phyloP scores from a whole-genome alignment of 2,888 invertebrate genomes.

The Xestoiulus laeticollis region DNA sequence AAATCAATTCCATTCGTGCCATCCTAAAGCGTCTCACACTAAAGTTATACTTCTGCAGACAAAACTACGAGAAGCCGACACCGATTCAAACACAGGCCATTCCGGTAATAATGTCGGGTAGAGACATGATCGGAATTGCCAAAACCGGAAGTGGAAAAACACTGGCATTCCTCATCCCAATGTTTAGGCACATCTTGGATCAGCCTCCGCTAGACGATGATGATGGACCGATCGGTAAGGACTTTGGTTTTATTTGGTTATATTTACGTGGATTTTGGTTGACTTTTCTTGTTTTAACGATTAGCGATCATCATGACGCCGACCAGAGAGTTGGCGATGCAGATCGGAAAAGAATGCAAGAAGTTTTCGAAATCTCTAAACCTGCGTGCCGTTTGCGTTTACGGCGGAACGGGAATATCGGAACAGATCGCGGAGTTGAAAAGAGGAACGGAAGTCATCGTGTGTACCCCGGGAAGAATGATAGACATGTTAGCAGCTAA shows the following conservation, averaged over 20 bases:
- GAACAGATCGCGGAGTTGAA: slow-evolving; percentile 97
- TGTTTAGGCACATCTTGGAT: slow-evolving; percentile 96
- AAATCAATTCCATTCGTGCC: neutral
- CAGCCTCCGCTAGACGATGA: slow-evolving; percentile 93
- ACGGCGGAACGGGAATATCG: slow-evolving; percentile 97
- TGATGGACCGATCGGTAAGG: slow-evolving; percentile 86
- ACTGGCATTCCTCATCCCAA: slow-evolving; percentile 94
- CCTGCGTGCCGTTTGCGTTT: slow-evolving; percentile 92
- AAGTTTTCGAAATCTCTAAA: slow-evolving; percentile 91
- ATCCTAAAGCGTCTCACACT: neutral
- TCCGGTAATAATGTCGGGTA: slow-evolving; percentile 90
- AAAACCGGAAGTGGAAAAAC: slow-evolving; percentile 99
- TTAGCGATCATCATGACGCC: slow-evolving; percentile 95
- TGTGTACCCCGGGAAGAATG: slow-evolving; percentile 99
- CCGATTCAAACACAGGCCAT: slow-evolving; percentile 99
- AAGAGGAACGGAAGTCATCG: slow-evolving; percentile 96
- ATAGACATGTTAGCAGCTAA: slow-evolving; percentile 99
- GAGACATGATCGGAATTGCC: slow-evolving; percentile 98
- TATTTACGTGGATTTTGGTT: neutral
- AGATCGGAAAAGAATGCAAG: slow-evolving; percentile 95
- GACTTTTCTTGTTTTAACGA: slow-evolving; percentile 53
- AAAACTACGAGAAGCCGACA: slow-evolving; percentile 92
- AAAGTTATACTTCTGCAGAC: slow-evolving; percentile 59
- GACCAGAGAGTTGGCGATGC: slow-evolving; percentile 97
- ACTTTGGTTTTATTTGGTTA: neutral